Base-by-base conservation (phyloP, 2,888 invertebrate species). In the Oxycera nigricornis region DNA sequence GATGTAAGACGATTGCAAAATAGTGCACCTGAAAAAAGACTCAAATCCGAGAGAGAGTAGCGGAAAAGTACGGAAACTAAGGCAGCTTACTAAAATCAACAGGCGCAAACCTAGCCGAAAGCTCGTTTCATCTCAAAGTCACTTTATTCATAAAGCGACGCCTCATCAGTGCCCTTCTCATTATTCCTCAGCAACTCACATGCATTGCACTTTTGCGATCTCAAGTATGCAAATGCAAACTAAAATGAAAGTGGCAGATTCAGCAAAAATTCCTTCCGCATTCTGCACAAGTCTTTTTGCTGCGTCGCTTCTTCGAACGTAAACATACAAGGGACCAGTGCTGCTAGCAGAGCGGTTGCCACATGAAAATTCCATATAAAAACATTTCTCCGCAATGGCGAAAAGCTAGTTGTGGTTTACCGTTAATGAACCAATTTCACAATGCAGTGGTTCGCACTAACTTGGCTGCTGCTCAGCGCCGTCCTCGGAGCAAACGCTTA, bases 211-310 rank as follows among this genome's bases (percentile, higher is more conserved):
- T 46, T 7, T 17, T 46, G 11, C 46, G 11, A 46, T 14, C 17
- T 46, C 46, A 46, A 46, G 46, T 7, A 46, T 17, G 17, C 46
- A 3, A 46, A 17, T n/a, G n/a, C 3, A 46, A 46, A 46, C 24
- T 55, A 22, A 55, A 24, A 55, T 24, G 2, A 62, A 62, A 4
- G 4, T 6, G 30, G n/a, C 22, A 7, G 14, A 22, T 9, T 67
- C 67, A 67, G 67, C 67, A 41, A 39, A 41, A 46, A 55, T 30
- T 70, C 50, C 35, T 70, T 70, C 70, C 70, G 70, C 31, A 50
- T 24, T 70, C 1, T 11, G 35, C 50, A 52, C 26, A 31, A 11
- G 26, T 68, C 52, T 26, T 26, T 55, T 30, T 52, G 31, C 14
- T 20, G 20, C 4, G 55, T 24, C n/a, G 30, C 20, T 30, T 7